Percentiles rank a stretch among this genome's conserved stretches.
Conservation (phyloP, 2,797 vertebrate species). For the Pelochelys cantorii region DNA sequence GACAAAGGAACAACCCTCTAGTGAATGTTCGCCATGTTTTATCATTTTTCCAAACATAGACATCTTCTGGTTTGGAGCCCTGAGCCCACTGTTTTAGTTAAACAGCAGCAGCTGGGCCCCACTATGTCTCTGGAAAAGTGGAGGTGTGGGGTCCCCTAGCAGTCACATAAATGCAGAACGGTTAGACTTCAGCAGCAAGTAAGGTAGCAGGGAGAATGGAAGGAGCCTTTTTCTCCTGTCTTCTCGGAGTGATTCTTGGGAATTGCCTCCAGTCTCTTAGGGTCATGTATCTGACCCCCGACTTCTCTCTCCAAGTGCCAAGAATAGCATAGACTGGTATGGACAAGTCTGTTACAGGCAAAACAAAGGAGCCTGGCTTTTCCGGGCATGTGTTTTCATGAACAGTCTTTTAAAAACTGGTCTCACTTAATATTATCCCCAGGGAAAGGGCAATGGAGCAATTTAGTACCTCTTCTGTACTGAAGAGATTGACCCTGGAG, state of each 20-base stretch:
- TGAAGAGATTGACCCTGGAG: background rate
- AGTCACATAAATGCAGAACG: conserved; percentile 27
- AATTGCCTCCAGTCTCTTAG: background rate
- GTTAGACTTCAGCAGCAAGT: conserved; percentile 13
- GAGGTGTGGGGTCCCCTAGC: background rate
- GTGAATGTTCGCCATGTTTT: conserved; percentile 4
- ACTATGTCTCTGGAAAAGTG: background rate
- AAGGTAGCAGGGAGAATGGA: background rate
- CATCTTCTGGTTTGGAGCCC: background rate
- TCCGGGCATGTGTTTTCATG: background rate
- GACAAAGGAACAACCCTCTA: conserved; percentile 51
- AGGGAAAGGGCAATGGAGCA: background rate
- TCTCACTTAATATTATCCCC: background rate
- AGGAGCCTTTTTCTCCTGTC: background rate
- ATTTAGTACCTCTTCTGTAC: background rate
- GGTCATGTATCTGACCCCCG: background rate
- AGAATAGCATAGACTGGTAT: background rate
- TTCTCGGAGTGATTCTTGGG: background rate
- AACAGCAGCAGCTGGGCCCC: conserved; percentile 49
- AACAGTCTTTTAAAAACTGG: background rate
- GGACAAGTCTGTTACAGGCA: background rate
- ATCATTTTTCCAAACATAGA: conserved; percentile 43
- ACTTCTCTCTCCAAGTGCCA: background rate
- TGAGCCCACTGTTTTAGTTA: background rate
- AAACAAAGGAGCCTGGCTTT: background rate